phyloP scores from a whole-genome alignment of 2,888 invertebrate species.

The Xylota segnis region DNA sequence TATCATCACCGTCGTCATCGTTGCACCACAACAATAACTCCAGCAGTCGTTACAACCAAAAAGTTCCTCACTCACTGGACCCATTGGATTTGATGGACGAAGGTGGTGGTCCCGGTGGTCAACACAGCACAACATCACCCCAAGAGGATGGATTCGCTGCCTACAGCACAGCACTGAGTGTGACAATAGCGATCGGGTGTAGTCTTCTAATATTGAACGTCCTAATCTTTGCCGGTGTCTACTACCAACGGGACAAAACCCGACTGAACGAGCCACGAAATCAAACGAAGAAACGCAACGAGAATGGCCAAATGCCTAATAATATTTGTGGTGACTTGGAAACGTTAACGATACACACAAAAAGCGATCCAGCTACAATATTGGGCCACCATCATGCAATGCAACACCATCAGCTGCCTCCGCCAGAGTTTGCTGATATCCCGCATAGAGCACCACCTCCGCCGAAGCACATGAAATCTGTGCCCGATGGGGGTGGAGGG shows the following conservation, averaged over 20 bases:
- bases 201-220: conserved; percentile 96
- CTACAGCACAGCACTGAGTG: conserved; percentile 95
- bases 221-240: conserved; percentile 96
- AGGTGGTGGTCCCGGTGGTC: conserved; percentile 78
- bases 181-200: conserved; percentile 97
- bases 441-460: conserved; percentile 92
- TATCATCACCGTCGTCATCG: conserved; percentile 83
- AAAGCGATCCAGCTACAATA: conserved; percentile 90
- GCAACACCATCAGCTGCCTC: conserved; percentile 92
- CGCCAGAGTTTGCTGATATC: conserved; percentile 93
- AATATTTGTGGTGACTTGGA: conserved; percentile 94
- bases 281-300: conserved; percentile 89
- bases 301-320: conserved; percentile 95
- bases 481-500: conserved; percentile 85
- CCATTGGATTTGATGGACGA: conserved; percentile 82
- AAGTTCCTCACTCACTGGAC: conserved; percentile 80
- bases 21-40: conserved; percentile 81
- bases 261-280: conserved; percentile 87
- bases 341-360: conserved; percentile 85
- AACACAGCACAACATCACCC: conserved; percentile 85
- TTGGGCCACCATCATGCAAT: conserved; percentile 91
- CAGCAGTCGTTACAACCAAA: conserved; percentile 80
- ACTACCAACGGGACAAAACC: conserved; percentile 95
- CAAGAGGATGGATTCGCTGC: conserved; percentile 95
- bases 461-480: conserved; percentile 87